A percentile compares a stretch with the other conserved stretches of the same genome.
These are phyloP conservation scores for Ctenoplectra terminalis DNA, from an alignment of 1,140 invertebrate species.

Conservation along the genomic window DNA sequence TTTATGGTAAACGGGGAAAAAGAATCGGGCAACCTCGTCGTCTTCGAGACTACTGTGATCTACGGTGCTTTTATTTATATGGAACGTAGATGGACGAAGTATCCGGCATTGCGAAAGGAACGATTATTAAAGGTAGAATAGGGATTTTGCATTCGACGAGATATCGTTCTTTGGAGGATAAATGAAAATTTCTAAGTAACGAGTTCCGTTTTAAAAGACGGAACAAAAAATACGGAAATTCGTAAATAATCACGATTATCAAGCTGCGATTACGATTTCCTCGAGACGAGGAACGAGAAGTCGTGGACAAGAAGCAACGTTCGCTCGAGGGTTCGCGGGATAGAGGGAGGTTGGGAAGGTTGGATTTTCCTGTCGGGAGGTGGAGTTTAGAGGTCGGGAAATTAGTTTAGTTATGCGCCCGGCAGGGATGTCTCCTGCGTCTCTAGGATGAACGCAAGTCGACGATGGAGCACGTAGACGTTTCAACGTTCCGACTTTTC, in stretches of 20 bases:
- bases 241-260: constrained; percentile 34
- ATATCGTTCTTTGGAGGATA: background rate
- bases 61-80: background rate
- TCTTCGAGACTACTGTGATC: background rate
- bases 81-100: background rate
- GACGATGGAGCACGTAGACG: constrained; percentile 71
- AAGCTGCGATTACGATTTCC: constrained; percentile 2
- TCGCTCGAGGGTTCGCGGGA: constrained; percentile 44
- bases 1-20: constrained; percentile 1
- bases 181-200: no score
- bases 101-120: background rate
- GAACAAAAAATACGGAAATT: background rate
- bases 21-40: no score
- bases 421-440: constrained; percentile 72
- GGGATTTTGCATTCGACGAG: background rate
- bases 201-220: no score
- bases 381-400: constrained; percentile 74
- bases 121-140: background rate
- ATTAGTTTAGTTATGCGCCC: constrained; percentile 80
- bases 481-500: constrained; percentile 48
- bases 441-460: constrained; percentile 64
- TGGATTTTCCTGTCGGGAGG: constrained; percentile 65
- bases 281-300: constrained; percentile 37
- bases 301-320: constrained; percentile 71
- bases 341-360: constrained; percentile 22